Conservation (phyloP, 2,113 vertebrate genomes). For the Gymnocephalus cernua region DNA sequence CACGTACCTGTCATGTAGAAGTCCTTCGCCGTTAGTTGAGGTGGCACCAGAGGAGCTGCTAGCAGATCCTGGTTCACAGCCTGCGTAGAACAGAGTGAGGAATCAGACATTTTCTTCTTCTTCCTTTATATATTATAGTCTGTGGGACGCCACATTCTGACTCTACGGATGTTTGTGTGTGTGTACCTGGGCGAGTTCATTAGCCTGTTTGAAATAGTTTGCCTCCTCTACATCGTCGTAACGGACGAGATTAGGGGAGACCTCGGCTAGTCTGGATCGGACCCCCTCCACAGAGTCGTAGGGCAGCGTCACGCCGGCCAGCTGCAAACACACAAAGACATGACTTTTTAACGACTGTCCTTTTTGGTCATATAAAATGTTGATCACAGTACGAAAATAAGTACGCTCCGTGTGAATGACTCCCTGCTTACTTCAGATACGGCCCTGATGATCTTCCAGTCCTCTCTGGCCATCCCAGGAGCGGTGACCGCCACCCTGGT, state of each 20-base stretch:
- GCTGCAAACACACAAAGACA: constrained; percentile 76
- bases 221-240: constrained; percentile 95
- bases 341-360: background rate
- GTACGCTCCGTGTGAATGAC: fast-evolving
- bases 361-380: background rate
- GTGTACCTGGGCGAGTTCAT: constrained; percentile 88
- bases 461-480: constrained; percentile 94
- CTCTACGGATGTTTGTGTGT: background rate
- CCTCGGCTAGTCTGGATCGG: constrained; percentile 90
- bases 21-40: constrained; percentile 94
- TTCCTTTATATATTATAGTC: background rate
- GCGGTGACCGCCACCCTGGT: constrained; percentile 93
- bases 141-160: background rate
- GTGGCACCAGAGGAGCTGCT: constrained; percentile 91
- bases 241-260: constrained; percentile 94
- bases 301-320: constrained; percentile 92
- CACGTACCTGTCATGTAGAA: constrained; percentile 98
- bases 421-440: constrained; percentile 90
- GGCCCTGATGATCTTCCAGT: constrained; percentile 97
- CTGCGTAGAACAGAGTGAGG: constrained; percentile 73
- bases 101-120: background rate
- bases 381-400: fast-evolving
- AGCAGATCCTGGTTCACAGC: constrained; percentile 90
- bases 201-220: constrained; percentile 96
- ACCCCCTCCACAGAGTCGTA: constrained; percentile 92